Evolutionary conservation across 2,888 invertebrate species (phyloP).

Genomic region (Galeopsomyia nigrocyanea): DNA sequence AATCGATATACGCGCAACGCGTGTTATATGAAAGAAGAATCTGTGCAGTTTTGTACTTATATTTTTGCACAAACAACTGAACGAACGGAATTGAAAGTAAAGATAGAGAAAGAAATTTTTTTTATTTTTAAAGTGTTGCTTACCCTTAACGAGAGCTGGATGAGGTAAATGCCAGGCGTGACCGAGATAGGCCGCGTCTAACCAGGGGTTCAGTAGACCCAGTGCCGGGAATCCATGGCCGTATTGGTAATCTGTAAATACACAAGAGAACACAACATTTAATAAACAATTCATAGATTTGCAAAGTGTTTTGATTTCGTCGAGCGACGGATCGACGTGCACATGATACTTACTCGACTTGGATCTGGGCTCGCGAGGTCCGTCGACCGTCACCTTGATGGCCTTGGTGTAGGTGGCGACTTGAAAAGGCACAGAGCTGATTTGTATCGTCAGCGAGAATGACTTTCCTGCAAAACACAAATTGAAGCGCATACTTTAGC

Average conservation of each 20-base stretch:
- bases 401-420: conserved; percentile 95
- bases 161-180: conserved; percentile 75
- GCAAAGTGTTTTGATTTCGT: too few relatives aligned
- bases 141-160: conserved; percentile 76
- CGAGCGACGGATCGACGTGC: too few relatives aligned
- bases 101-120: conserved; percentile 29
- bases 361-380: conserved; percentile 96
- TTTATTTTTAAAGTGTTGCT: conserved; percentile 51
- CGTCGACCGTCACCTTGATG: conserved; percentile 99
- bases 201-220: conserved; percentile 83
- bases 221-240: conserved; percentile 74
- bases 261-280: conserved; percentile 22
- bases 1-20: conserved; percentile 34
- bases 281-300: conserved; percentile 7
- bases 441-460: conserved; percentile 94
- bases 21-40: not conserved
- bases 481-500: not conserved
- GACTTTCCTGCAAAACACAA: conserved; percentile 81
- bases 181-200: conserved; percentile 87
- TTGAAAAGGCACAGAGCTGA: conserved; percentile 85
- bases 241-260: conserved; percentile 81
- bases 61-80: too few relatives aligned
- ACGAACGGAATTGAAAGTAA: not conserved
- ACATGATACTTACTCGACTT: conserved; percentile 92
- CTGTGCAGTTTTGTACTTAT: too few relatives aligned